Evolutionary conservation across 2,797 vertebrate species (phyloP), one percentile per base, ranked within the genome.

Genomic region (Phrynocephalus vlangalii): DNA sequence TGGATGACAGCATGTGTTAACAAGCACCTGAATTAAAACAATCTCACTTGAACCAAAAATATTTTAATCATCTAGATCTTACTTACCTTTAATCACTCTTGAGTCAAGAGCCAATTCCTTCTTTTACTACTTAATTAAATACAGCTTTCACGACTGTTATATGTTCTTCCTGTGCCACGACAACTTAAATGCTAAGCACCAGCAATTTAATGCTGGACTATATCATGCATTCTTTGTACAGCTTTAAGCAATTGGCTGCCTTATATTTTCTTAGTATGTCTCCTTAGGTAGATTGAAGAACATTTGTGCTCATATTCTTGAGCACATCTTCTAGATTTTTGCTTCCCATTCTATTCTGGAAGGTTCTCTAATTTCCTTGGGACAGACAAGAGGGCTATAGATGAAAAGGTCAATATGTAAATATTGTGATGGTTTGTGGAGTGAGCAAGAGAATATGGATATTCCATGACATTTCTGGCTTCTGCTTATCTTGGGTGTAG

Each of bases 81-180:
- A 96, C 91, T 95, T 92, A 94, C 90, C 88, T 96, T 95, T 95
- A 93, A 94, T 93, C 92, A 89, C 88, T 94, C 95, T 81, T 94
- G 93, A 96, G 93, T 90, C 91, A 92, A 94, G 85, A 90, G 94
- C 86, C 93, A 87, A 79, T 94, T 93, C 91, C 83, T 75, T 77
- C 93, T 95, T 44, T 92, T 95, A 95, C 93, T 79, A 82, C 82
- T 94, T 20, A 0, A 78, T 96, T 94, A 91, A 85, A 92, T 87
- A 90, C 86, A 77, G 87, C 28, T 8, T 79, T 79, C 66, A 75
- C n/a, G 72, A 8, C 18, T 56, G 72, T 73, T 73, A 73, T 38
- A 33, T 73, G 95, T 94, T 94, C 90, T 84, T 93, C 94, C 94
- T 91, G 91, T 91, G 60, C 83, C 85, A 83, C 88, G 82, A 91